Percentiles rank a stretch among this genome's conserved stretches.
phyloP scores from a whole-genome alignment of 2,113 vertebrate species.

The Chaetops frenatus region DNA sequence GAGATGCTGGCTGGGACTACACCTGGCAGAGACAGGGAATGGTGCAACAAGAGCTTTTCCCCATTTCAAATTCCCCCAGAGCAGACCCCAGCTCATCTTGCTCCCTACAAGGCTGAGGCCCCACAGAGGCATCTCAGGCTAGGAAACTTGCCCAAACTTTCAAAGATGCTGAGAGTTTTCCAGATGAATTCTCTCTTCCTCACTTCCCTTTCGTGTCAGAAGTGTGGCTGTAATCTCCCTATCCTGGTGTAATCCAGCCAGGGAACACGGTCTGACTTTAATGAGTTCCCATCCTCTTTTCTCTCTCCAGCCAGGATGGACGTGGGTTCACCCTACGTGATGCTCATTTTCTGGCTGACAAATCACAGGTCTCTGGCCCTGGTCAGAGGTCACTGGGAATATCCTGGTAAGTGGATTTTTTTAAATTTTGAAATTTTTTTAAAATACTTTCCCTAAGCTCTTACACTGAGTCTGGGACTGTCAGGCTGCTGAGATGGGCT shows the following conservation, averaged over 20 bases:
- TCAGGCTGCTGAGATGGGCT: fast-evolving
- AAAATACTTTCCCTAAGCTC: background rate
- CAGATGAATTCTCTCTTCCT: background rate
- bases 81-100: fast-evolving
- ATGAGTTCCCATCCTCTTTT: background rate
- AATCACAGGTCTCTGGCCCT: fast-evolving
- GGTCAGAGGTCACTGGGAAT: background rate
- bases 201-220: background rate
- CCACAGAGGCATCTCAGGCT: fast-evolving
- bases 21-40: fast-evolving
- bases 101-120: background rate
- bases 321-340: fast-evolving
- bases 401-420: background rate
- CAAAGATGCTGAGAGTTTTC: background rate
- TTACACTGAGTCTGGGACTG: background rate
- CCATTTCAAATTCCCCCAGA: background rate
- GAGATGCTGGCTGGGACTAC: background rate
- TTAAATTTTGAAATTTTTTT: fast-evolving
- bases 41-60: background rate
- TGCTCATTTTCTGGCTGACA: fast-evolving
- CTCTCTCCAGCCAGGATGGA: background rate
- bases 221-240: background rate
- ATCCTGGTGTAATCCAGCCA: background rate
- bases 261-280: fast-evolving
- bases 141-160: background rate